Evolutionary conservation across 2,888 invertebrate species (phyloP).

Genomic region (Cheilosia soror): DNA sequence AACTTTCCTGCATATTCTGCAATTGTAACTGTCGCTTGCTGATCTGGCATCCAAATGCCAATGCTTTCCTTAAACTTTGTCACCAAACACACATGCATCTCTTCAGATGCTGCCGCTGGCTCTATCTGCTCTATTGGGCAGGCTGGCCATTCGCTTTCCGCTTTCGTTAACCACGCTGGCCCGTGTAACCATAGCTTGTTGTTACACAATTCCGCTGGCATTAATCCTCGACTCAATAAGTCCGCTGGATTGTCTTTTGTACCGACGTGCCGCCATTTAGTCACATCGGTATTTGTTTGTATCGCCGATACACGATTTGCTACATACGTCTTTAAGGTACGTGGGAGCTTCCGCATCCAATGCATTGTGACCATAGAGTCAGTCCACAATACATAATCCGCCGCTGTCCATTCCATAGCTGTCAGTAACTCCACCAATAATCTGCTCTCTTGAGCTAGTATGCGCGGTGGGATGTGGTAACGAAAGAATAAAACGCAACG

Average conservation of each 20-base stretch:
- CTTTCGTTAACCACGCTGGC: not conserved
- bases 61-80: not conserved
- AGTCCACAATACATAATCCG: no score
- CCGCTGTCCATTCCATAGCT: no score
- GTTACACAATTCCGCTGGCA: not conserved
- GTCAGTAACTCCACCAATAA: no score
- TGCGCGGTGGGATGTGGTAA: not conserved
- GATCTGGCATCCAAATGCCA: slow-evolving; percentile 1
- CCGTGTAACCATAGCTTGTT: slow-evolving; percentile 15
- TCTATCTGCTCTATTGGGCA: not conserved
- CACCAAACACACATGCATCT: not conserved
- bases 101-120: not conserved
- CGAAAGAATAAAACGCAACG: not conserved
- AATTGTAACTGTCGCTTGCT: not conserved
- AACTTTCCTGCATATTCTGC: not conserved
- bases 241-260: slow-evolving; percentile 51
- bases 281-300: not conserved
- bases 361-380: not conserved
- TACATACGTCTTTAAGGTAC: slow-evolving; percentile 25
- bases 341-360: slow-evolving; percentile 22
- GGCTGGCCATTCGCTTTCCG: slow-evolving; percentile 2
- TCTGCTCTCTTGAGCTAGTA: not conserved
- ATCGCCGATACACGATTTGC: slow-evolving; percentile 29
- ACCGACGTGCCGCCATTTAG: not conserved
- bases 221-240: slow-evolving; percentile 19